These are phyloP conservation scores for Meriones psammophilus DNA, from an alignment of 2,797 vertebrate genomes.

Conservation along the genomic window DNA sequence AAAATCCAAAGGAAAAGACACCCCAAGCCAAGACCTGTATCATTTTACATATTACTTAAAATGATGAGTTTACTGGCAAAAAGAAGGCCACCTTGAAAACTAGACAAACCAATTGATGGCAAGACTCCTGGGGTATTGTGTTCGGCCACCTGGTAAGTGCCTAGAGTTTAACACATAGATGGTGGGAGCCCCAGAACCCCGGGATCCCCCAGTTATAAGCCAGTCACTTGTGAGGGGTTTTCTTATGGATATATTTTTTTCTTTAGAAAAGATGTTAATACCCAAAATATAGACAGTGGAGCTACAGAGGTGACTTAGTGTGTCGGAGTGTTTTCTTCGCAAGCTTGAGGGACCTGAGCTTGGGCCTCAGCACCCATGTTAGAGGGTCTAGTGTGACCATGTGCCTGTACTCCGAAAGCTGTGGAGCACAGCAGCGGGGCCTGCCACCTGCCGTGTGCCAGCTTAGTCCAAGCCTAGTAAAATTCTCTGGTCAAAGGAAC, in stretches of 20 bases:
- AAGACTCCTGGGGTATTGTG: not conserved
- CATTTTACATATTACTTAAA: constrained; percentile 35
- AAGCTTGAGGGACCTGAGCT: not conserved
- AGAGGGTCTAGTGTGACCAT: not conserved
- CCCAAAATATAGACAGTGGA: not conserved
- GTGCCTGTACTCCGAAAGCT: not conserved
- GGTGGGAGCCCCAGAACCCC: constrained; percentile 1
- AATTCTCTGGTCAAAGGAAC: not conserved
- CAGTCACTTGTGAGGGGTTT: constrained; percentile 75
- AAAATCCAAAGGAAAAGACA: not conserved
- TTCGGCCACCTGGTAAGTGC: not conserved
- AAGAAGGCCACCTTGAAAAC: not conserved
- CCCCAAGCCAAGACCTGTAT: not conserved
- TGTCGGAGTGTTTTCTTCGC: not conserved
- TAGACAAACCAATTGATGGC: not conserved
- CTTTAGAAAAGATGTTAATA: not conserved
- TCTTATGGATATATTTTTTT: not conserved
- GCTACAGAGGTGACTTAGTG: not conserved
- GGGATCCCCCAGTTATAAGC: constrained; percentile 57
- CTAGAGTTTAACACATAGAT: not conserved
- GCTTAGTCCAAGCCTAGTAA: not conserved
- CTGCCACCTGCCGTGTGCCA: not conserved
- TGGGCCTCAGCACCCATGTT: not conserved
- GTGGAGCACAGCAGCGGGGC: not conserved
- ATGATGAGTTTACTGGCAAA: constrained; percentile 42